Evolutionary conservation across 2,888 invertebrate genomes (phyloP), one percentile per base, ranked within the genome.

Genomic region (Melinopterus prodromus): DNA sequence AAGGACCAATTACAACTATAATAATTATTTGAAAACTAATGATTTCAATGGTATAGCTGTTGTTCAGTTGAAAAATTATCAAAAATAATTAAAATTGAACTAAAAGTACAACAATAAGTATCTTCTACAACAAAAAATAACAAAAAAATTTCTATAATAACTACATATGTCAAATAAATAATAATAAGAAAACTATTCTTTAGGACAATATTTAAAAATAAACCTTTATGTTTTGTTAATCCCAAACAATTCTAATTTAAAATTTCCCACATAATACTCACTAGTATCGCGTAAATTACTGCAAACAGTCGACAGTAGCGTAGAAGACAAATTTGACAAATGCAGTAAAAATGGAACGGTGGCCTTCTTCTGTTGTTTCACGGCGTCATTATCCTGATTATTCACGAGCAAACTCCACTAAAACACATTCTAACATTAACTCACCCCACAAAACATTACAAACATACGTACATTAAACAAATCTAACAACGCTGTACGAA

Each of bases 261-360:
- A 53, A 53, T 53, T 9, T 53, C 5, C 26, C 80, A 72, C 69
- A 81, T 72, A 78, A 81, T 80, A 92, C 95, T 93, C 91, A 97
- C 97, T 92, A 82, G 94, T 93, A 84, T 94, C 92, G 82, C 96
- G 92, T 81, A 96, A 94, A 83, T 97, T 95, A 80, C 93, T 94
- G 5, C 95, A 95, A 77, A 97, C 91, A 26, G 96, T 95, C 86
- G 95, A 94, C 26, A 97, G 89, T 37, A 98, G 91, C n/a, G 95
- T 94, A 81, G 94, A 93, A 0, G 96, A 96, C 85, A 94, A 92
- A 1, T 94, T 93, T 0, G 95, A 93, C 72, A 97, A 89, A 83
- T 95, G 95, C 38, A 97, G 88, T 9, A 97, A 89, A 88, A 95
- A 97, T 0, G 97, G 96, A 77, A 97, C 94, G 0, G 96, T 94